phyloP scores from a whole-genome alignment of 2,888 invertebrate genomes.

The Apeira syringaria region DNA sequence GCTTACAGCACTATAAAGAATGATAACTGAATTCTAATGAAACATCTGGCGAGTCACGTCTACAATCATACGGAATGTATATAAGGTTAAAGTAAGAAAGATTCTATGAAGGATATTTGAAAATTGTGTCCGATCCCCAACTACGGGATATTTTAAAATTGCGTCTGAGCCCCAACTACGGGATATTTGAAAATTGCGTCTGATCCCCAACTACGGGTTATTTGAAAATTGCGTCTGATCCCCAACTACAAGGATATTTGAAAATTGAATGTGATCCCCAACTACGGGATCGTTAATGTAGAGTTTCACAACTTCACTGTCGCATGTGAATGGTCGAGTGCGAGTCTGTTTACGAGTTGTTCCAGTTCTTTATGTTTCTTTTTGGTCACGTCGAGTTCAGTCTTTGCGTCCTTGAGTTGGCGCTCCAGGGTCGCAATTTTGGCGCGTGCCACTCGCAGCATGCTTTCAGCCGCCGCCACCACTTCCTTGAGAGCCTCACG shows the following conservation, averaged over 20 bases:
- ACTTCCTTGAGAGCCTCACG: conserved; percentile 64
- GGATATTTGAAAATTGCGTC: neutral
- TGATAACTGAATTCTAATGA: no score
- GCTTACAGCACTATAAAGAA: no score
- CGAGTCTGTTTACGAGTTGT: conserved; percentile 65
- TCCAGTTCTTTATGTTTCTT: conserved; percentile 72
- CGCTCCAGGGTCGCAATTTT: conserved; percentile 65
- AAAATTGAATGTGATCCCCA: conserved; percentile 20
- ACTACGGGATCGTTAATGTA: conserved; percentile 43
- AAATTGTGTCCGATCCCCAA: no score
- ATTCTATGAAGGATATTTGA: neutral
- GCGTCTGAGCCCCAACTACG: no score
- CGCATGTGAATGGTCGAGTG: conserved; percentile 44
- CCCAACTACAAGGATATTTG: no score
- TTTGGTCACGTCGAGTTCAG: conserved; percentile 54
- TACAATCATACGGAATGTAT: no score
- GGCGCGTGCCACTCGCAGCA: conserved; percentile 68
- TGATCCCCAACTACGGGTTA: no score
- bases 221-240: no score
- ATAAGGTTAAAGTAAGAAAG: no score
- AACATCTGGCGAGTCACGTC: no score
- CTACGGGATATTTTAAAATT: no score
- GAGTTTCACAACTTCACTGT: conserved; percentile 56
- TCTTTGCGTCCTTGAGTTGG: conserved; percentile 61
- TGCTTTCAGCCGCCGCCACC: conserved; percentile 64